These are phyloP conservation scores for Anoplopoma fimbria DNA, from an alignment of 2,113 vertebrate species.

Conservation along the genomic window DNA sequence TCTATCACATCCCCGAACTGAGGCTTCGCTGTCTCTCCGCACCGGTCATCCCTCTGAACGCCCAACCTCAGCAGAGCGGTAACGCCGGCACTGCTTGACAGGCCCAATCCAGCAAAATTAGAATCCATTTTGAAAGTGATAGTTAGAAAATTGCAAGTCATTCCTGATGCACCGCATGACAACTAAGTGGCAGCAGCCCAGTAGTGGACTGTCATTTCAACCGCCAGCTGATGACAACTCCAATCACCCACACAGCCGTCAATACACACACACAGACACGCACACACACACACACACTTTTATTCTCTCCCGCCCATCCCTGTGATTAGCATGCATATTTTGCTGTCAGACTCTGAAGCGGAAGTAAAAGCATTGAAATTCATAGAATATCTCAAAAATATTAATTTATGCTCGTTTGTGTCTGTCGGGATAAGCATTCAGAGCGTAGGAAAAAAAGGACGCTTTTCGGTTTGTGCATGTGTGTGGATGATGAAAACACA, in stretches of 20 bases:
- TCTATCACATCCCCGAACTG: slow-evolving; percentile 24
- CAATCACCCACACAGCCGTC: slow-evolving; percentile 71
- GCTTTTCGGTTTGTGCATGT: slow-evolving; percentile 5
- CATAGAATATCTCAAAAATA: slow-evolving; percentile 68
- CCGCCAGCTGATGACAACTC: slow-evolving; percentile 76
- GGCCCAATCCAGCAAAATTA: slow-evolving; percentile 77
- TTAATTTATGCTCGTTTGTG: slow-evolving; percentile 66
- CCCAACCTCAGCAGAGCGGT: slow-evolving; percentile 55
- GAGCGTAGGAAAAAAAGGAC: background rate
- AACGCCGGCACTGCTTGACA: slow-evolving; percentile 71
- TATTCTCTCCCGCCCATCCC: slow-evolving; percentile 38
- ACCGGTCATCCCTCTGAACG: slow-evolving; percentile 56
- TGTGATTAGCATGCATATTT: slow-evolving; percentile 76
- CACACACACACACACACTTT: slow-evolving; percentile 11
- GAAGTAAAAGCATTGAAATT: slow-evolving; percentile 75
- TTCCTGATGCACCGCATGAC: slow-evolving; percentile 77
- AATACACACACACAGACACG: slow-evolving; percentile 14
- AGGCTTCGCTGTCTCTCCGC: slow-evolving; percentile 38
- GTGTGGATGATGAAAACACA: slow-evolving; percentile 61
- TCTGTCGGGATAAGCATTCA: slow-evolving; percentile 46
- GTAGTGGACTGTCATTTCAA: slow-evolving; percentile 78
- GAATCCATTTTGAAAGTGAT: slow-evolving; percentile 83
- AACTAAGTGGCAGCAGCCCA: slow-evolving; percentile 79
- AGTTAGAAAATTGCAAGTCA: slow-evolving; percentile 85
- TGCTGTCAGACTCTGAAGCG: slow-evolving; percentile 65